A percentile compares a stretch with the other conserved stretches of the same genome.
Conservation (phyloP, 92 coral and sea anemone species). For the Bergia puertoricense region DNA sequence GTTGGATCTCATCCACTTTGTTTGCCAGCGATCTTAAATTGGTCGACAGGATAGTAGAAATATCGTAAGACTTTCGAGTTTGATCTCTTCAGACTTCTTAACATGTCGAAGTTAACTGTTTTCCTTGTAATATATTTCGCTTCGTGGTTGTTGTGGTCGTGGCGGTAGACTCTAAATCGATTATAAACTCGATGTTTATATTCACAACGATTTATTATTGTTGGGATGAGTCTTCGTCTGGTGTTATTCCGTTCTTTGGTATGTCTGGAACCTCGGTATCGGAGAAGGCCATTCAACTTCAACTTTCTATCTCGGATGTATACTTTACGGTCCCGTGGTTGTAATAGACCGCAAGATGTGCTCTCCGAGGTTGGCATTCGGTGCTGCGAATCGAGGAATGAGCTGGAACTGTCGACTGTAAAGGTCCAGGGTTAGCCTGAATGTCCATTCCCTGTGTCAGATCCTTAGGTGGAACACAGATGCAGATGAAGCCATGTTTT, state of each 20-base stretch:
- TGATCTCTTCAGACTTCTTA: too few relatives aligned
- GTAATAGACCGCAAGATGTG: not conserved
- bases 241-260: too few relatives aligned
- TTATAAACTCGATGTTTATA: not conserved
- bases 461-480: not conserved
- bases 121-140: not conserved
- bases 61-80: conserved; percentile 12
- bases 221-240: too few relatives aligned
- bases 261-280: too few relatives aligned
- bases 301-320: not conserved
- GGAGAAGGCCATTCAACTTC: too few relatives aligned
- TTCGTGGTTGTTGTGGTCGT: too few relatives aligned
- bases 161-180: not conserved
- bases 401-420: not conserved
- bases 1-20: conserved; percentile 40
- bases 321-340: not conserved
- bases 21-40: conserved; percentile 36
- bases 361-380: not conserved
- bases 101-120: too few relatives aligned
- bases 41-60: conserved; percentile 42
- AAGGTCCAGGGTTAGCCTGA: not conserved
- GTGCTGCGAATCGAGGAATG: not conserved
- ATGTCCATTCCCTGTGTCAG: not conserved
- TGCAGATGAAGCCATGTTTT: conserved; percentile 2
- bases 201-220: not conserved